phyloP scores from a whole-genome alignment of 2,888 invertebrate genomes.

The Apotomis capreana region DNA sequence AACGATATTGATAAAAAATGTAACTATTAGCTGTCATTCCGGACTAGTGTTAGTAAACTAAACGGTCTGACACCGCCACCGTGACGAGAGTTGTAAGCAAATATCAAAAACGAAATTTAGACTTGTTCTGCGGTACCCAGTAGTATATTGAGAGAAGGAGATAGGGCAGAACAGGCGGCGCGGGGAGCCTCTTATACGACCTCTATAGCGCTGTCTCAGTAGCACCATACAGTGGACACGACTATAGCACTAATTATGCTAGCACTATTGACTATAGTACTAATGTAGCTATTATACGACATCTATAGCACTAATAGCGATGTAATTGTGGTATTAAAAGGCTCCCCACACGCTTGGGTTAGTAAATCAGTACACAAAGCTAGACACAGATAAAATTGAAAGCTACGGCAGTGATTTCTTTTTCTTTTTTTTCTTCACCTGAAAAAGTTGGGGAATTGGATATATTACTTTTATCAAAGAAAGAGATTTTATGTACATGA shows the following conservation, averaged over 20 bases:
- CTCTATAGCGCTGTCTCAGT: constrained; percentile 26
- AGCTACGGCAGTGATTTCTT: constrained; percentile 61
- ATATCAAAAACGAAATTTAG: constrained; percentile 84
- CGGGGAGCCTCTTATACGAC: constrained; percentile 65
- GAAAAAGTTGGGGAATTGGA: constrained; percentile 64
- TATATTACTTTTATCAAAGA: constrained; percentile 47
- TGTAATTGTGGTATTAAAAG: constrained; percentile 48
- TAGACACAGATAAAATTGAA: constrained; percentile 73
- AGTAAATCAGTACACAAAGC: constrained; percentile 77
- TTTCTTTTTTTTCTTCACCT: constrained; percentile 65
- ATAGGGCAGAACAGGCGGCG: constrained; percentile 71
- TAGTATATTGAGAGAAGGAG: constrained; percentile 57
- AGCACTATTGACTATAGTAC: constrained; percentile 20
- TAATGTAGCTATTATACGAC: constrained; percentile 22
- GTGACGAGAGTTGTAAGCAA: constrained; percentile 79
- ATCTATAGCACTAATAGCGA: constrained; percentile 32
- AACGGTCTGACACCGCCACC: constrained; percentile 82
- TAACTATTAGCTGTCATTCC: constrained; percentile 79
- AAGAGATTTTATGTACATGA: constrained; percentile 27
- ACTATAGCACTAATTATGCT: constrained; percentile 31
- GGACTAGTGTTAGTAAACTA: constrained; percentile 75
- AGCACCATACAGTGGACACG: constrained; percentile 10
- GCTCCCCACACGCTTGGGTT: constrained; percentile 67
- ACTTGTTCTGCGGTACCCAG: constrained; percentile 80
- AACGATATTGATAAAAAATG: constrained; percentile 68